Conservation (phyloP, 2,113 vertebrate species). For the Xenus cinereus region DNA sequence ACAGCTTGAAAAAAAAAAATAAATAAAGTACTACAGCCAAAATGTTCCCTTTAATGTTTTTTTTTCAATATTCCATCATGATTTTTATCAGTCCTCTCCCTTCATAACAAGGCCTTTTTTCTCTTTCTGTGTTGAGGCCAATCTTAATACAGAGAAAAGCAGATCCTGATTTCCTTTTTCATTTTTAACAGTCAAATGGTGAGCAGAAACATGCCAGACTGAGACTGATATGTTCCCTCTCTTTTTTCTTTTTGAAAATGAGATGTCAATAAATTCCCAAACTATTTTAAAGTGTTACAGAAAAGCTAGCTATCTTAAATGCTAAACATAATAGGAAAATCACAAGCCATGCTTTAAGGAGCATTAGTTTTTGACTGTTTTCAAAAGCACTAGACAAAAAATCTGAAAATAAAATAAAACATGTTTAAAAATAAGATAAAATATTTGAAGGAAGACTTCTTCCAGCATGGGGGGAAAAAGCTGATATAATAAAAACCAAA, state of each 20-base stretch:
- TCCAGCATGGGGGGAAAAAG: background rate
- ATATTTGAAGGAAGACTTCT: background rate
- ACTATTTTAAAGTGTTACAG: background rate
- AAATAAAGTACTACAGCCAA: background rate
- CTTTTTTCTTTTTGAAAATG: background rate
- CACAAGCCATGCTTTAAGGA: background rate
- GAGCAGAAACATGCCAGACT: background rate
- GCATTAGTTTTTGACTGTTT: background rate
- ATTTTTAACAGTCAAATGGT: background rate
- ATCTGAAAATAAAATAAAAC: background rate
- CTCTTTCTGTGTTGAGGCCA: background rate
- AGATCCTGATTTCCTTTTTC: conserved; percentile 3
- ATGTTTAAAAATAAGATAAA: background rate
- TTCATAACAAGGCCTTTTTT: conserved; percentile 7
- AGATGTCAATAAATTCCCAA: background rate
- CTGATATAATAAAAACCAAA: background rate
- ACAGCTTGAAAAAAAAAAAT: background rate
- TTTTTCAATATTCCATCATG: conserved; percentile 9
- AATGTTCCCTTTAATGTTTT: conserved; percentile 12
- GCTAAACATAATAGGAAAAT: background rate
- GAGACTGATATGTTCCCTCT: background rate
- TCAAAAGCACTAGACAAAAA: background rate
- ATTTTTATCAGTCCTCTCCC: conserved; percentile 27
- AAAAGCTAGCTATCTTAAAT: background rate
- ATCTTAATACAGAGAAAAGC: background rate